Evolutionary conservation across 2,888 invertebrate species (phyloP), one percentile per base, ranked within the genome.

Genomic region (Prosopocoilus inquinatus): DNA sequence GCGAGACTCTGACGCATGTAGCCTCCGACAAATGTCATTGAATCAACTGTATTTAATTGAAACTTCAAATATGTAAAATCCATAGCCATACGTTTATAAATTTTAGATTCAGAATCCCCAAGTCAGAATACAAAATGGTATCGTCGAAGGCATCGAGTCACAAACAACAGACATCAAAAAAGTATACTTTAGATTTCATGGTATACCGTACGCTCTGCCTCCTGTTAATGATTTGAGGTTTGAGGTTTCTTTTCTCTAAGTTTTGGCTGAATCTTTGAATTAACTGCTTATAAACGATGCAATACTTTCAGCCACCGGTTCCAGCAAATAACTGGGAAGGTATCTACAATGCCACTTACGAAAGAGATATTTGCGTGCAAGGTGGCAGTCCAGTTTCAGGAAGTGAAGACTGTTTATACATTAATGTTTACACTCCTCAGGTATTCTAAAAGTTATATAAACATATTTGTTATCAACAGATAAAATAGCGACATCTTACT

Each of bases 381-480:
- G 47, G 55, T 8, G 50, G 54, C 1, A 55, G 57, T 4, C 39
- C 59, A 28, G 20, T 47, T 20, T 39, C 12, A n/a, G 64, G 64
- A 28, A 54, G 56, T 7, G 70, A 70, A 55, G 69, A 70, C 56
- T 70, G 70, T 50, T 51, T 70, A 16, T 66, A 58, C 56, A 57
- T 70, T 32, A 70, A 70, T 46, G 67, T 70, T 33, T 70, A 65
- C 55, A 66, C 68, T 0, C 67, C 68, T 13, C 50, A 54, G 38
- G 67, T 67, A 60, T 58, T 59, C 20, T 28, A 28, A 28, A 28
- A 28, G 7, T 1, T 28, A 41, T 34, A 44, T 2, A 5, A 28
- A 28, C 2, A 4, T 28, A 3, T 5, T 3, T 28, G 7, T 28
- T 4, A 28, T n/a, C n/a, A n/a, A n/a, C n/a, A n/a, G n/a, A n/a